These are phyloP conservation scores for Cephus spinipes DNA, from an alignment of 2,888 invertebrate genomes.

Conservation along the genomic window DNA sequence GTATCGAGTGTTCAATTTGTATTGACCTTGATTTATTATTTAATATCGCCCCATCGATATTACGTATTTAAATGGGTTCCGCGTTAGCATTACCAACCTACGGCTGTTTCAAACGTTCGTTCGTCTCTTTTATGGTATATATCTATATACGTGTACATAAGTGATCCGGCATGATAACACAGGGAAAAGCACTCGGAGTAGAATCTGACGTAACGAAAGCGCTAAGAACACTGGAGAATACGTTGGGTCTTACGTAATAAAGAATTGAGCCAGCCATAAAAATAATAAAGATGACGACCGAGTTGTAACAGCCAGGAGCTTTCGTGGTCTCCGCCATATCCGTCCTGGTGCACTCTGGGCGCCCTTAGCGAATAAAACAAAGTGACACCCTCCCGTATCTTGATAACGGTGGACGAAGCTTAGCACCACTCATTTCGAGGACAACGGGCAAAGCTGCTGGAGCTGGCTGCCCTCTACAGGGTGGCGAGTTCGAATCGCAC, in stretches of 20 bases:
- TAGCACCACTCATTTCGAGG: neutral
- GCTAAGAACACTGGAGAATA: neutral
- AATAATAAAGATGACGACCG: slow-evolving; percentile 37
- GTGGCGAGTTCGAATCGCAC: neutral
- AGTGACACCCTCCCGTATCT: neutral
- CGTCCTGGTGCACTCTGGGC: neutral
- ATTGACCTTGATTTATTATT: neutral
- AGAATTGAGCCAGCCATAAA: slow-evolving; percentile 25
- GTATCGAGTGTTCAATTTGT: neutral
- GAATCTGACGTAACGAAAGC: neutral
- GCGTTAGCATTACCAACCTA: neutral
- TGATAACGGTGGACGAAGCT: neutral
- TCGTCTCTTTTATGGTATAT: neutral
- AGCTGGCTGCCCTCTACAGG: neutral
- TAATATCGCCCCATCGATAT: neutral
- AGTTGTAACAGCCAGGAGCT: slow-evolving; percentile 10
- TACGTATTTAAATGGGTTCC: neutral
- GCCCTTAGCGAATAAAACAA: neutral
- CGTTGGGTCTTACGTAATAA: no score
- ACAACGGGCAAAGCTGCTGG: neutral
- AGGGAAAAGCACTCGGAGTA: neutral
- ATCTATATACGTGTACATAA: neutral
- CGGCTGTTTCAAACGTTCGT: neutral
- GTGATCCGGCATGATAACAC: neutral
- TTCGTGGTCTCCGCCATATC: slow-evolving; percentile 20